Conservation (phyloP, 2,797 vertebrate species). For the Pseudochromis fuscus region DNA sequence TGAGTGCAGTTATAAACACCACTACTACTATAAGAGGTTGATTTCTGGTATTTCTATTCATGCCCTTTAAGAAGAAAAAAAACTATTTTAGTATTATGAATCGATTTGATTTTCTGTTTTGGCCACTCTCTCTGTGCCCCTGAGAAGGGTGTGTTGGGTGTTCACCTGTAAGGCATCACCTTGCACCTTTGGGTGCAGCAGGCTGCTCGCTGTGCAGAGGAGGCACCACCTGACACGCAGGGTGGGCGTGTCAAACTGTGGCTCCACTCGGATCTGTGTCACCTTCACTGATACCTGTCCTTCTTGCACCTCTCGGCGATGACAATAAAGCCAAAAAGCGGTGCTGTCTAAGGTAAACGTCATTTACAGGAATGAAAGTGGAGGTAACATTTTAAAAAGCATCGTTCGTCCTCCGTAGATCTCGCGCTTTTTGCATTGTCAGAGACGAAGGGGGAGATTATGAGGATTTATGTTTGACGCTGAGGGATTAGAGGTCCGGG, state of each 20-base stretch:
- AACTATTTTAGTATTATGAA: not conserved
- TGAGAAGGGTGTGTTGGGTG: not conserved
- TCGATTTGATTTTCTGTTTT: not conserved
- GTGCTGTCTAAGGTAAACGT: conserved; percentile 63
- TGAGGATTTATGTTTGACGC: conserved; percentile 71
- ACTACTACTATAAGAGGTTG: not conserved
- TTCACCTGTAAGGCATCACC: not conserved
- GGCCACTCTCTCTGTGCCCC: not conserved
- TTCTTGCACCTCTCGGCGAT: conserved; percentile 27
- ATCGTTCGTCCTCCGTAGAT: not conserved
- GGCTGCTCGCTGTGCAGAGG: not conserved
- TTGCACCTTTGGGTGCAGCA: conserved; percentile 39
- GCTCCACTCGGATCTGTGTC: conserved; percentile 41
- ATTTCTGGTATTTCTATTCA: not conserved
- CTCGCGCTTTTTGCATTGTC: conserved; percentile 7
- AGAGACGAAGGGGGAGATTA: conserved; percentile 68
- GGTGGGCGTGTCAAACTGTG: conserved; percentile 40
- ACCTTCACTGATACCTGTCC: conserved; percentile 58
- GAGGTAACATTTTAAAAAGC: not conserved
- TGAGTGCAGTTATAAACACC: not conserved
- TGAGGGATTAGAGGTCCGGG: conserved; percentile 69
- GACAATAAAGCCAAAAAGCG: conserved; percentile 23
- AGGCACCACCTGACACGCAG: conserved; percentile 55
- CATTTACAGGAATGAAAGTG: conserved; percentile 3
- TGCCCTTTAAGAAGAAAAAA: not conserved